Base-by-base conservation (phyloP, 1,140 invertebrate genomes). In the Maconellicoccus hirsutus region DNA sequence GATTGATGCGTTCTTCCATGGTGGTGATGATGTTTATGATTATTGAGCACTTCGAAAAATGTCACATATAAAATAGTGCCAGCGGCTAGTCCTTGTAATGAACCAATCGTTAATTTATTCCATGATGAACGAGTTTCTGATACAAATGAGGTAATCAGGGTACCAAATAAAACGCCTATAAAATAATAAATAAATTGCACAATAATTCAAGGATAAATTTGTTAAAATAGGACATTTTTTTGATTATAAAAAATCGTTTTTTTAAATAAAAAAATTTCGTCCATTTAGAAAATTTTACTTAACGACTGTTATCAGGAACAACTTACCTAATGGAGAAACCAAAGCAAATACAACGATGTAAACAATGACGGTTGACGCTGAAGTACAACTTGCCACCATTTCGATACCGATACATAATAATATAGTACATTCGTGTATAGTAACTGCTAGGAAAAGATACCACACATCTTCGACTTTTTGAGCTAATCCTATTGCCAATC, bases 341-440 rank as follows among this genome's bases (percentile, higher is more conserved):
- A 92, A 78, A 0, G 89, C 89, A 75, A 92, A 91, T 7, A 87
- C 87, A 1, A 86, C 84, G 42, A 92, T 86, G 76, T 92, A 92
- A 0, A 86, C 76, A 1, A 89, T 76, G 0, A 84, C 80, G 27
- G 71, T 71, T 72, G 81, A 79, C 1, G 81, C 78, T 69, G 84
- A 86, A 0, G 88, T 89, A 25, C 83, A 82, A 1, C 84, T 85
- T 19, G 86, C 84, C 25, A 89, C 86, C 63, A 93, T 76, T 76
- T 93, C 89, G 1, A 92, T 83, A 27, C 90, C 90, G 72, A 93
- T 89, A 77, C 89, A 92, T 75, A 93, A 92, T 1, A 91, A 90
- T 69, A 96, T 90, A 7, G 95, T 91, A 70, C 92, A 84, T 79
- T 96, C 96, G 78, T 96, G 93, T 1, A 92, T 88, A 0, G 90